Evolutionary conservation across 2,888 invertebrate species (phyloP).

Genomic region (Sipha maydis): DNA sequence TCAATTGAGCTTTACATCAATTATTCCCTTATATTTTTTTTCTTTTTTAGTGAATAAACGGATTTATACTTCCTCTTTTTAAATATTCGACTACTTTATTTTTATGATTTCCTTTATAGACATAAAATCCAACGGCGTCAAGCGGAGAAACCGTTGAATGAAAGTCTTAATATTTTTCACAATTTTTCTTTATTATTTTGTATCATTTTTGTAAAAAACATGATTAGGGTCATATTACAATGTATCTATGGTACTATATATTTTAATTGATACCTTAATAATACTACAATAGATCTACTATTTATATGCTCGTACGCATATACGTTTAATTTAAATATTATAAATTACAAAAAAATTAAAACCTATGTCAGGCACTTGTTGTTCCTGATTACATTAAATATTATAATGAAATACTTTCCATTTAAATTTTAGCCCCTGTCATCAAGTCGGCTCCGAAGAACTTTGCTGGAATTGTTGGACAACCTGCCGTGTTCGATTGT

Average conservation of each 20-base stretch:
- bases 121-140: neutral
- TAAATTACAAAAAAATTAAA: neutral
- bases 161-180: no score
- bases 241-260: no score
- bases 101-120: neutral
- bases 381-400: neutral
- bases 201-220: no score
- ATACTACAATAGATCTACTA: no score
- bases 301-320: no score
- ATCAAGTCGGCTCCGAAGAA: slow-evolving; percentile 34
- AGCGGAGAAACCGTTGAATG: neutral
- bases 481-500: slow-evolving; percentile 43
- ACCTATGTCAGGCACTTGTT: neutral
- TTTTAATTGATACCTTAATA: no score
- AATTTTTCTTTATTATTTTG: no score
- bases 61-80: neutral
- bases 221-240: no score
- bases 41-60: neutral
- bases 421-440: neutral
- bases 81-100: neutral
- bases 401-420: neutral
- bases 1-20: neutral
- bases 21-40: neutral
- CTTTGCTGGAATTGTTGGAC: slow-evolving; percentile 13
- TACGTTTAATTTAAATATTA: no score